Evolutionary conservation across 2,888 invertebrate species (phyloP).

Genomic region (Gandaritis pyraliata): DNA sequence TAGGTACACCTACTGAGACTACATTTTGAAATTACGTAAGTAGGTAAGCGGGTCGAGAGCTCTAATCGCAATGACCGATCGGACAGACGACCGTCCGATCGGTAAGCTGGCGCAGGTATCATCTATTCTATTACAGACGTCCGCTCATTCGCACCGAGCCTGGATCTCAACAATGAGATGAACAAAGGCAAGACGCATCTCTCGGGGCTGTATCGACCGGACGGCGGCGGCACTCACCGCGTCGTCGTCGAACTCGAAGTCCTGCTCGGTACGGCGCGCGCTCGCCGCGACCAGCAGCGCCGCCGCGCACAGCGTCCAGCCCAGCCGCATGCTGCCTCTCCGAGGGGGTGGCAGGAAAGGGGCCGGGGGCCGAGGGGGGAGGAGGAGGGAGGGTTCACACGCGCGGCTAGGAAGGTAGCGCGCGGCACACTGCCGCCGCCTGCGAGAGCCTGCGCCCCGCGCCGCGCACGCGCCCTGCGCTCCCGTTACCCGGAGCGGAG

Average conservation of each 20-base stretch:
- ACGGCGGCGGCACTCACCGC: constrained; percentile 56
- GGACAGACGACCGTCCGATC: too few relatives aligned
- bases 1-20: too few relatives aligned
- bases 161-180: too few relatives aligned
- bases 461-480: background rate
- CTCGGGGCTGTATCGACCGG: constrained; percentile 24
- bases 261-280: constrained; percentile 61
- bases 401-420: constrained; percentile 20
- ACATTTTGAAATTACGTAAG: too few relatives aligned
- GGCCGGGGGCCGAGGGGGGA: constrained; percentile 17
- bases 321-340: constrained; percentile 43
- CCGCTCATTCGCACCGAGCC: too few relatives aligned
- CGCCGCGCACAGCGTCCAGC: constrained; percentile 45
- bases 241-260: constrained; percentile 79
- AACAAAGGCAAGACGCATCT: too few relatives aligned
- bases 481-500: too few relatives aligned
- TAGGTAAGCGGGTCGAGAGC: too few relatives aligned
- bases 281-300: constrained; percentile 50
- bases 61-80: too few relatives aligned
- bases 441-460: background rate
- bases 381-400: background rate
- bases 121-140: too few relatives aligned
- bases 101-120: too few relatives aligned
- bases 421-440: constrained; percentile 29
- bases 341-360: background rate